Base-by-base conservation (phyloP, 2,113 vertebrate species). In the sheep (Ovis aries) region DNA sequence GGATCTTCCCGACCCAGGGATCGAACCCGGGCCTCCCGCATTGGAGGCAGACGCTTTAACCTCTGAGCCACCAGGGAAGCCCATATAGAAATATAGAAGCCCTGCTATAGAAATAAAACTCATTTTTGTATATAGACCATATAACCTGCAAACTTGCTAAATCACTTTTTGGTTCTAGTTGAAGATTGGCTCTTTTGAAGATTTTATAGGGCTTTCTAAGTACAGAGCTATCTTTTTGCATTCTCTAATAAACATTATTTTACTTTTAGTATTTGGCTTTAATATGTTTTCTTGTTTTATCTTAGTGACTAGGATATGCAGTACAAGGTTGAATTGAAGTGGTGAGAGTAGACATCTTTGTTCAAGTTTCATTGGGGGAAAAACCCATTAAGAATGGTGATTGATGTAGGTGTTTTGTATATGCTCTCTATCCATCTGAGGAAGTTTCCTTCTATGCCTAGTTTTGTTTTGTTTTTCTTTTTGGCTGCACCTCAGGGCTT, bases 191-290 rank as follows among this genome's bases (percentile, higher is more conserved):
- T 40, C 6, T 81, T 91, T 59, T 10, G 29, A 74, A 80, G 84
- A 53, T 88, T 87, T 93, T 31, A n/a, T 78, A 59, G 81, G 43
- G 59, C 67, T 93, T 77, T 60, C 52, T 50, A 59, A 93, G 11
- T 8, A 64, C n/a, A 33, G 40, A 93, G 43, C 74, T 77, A 8
- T 77, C 11, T 48, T 16, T 86, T 86, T 86, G 45, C 23, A 33
- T 71, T 55, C 60, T 92, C 36, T 93, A 40, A 45, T 62, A 78
- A 60, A 52, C 43, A 71, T 71, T 71, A 78, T 78, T 74, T 84
- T 85, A 74, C 50, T 92, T 83, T 71, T 57, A 71, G 40, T 45
- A 31, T 92, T 85, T 84, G 50, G 29, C 36, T 74, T 84, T 64
- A 91, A 43, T 40, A 31, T 52, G 36, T 52, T 53, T 83, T 92